Conservation (phyloP, 2,888 invertebrate species). For the Syritta pipiens region DNA sequence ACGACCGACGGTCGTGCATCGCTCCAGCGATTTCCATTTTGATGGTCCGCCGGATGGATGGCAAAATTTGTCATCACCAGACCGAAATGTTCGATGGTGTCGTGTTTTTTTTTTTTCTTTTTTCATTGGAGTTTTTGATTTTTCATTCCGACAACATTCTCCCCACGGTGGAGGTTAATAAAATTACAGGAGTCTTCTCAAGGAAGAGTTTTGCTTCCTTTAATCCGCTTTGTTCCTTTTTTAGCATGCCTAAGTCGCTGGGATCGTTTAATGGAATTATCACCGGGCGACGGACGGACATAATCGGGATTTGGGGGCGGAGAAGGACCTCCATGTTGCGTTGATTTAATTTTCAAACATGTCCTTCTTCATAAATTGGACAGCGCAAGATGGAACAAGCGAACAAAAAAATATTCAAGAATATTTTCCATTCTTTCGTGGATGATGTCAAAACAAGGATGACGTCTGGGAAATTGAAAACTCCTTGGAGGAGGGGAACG, state of each 20-base stretch:
- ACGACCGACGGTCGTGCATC: no score
- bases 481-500: neutral
- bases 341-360: slow-evolving; percentile 48
- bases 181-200: no score
- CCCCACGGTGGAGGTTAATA: no score
- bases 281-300: slow-evolving; percentile 16
- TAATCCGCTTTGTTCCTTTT: no score
- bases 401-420: slow-evolving; percentile 2
- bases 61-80: slow-evolving; percentile 18
- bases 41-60: slow-evolving; percentile 16
- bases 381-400: neutral
- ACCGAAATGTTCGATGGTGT: no score
- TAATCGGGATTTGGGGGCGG: no score
- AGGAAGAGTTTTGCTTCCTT: no score
- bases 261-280: slow-evolving; percentile 38
- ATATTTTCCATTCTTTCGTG: slow-evolving; percentile 5
- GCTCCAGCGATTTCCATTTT: slow-evolving; percentile 27
- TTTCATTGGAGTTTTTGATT: no score
- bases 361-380: slow-evolving; percentile 34
- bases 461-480: slow-evolving; percentile 29
- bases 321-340: slow-evolving; percentile 20
- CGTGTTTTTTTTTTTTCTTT: no score
- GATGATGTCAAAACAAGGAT: slow-evolving; percentile 37
- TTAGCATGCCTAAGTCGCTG: no score
- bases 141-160: no score